These are phyloP conservation scores for Zaprionus gabonicus DNA, from an alignment of 1,140 invertebrate species.

Conservation along the genomic window DNA sequence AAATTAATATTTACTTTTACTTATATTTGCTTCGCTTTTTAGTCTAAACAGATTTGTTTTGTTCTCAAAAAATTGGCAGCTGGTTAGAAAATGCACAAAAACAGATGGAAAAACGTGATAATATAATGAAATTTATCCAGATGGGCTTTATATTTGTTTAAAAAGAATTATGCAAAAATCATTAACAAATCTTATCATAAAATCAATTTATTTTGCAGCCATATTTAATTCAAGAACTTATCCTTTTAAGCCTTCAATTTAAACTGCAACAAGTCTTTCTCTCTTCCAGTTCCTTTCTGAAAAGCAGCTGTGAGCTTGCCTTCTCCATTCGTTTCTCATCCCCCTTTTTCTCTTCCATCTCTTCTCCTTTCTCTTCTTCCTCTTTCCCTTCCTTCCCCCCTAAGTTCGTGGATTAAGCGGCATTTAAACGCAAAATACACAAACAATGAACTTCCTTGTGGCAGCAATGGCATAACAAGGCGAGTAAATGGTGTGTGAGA, in stretches of 20 bases:
- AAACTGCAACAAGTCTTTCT: neutral
- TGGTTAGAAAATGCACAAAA: too few species aligned
- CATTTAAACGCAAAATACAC: slow-evolving; percentile 60
- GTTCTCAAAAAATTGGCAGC: too few species aligned
- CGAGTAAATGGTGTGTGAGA: neutral
- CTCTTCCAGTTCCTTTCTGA: too few species aligned
- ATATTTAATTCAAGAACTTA: neutral
- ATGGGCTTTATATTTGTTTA: too few species aligned
- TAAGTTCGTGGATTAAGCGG: slow-evolving; percentile 41
- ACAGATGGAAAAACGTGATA: too few species aligned
- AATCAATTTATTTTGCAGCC: neutral
- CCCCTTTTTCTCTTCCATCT: too few species aligned
- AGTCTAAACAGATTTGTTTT: too few species aligned
- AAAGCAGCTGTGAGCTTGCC: too few species aligned
- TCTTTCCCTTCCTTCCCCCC: neutral
- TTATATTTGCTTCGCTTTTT: too few species aligned
- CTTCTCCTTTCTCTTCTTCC: too few species aligned
- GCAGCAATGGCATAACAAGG: slow-evolving; percentile 35
- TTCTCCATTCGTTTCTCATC: too few species aligned
- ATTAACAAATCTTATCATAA: neutral
- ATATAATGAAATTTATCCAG: rapidly evolving
- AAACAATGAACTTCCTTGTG: slow-evolving; percentile 45
- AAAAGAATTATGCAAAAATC: neutral
- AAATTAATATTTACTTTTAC: too few species aligned
- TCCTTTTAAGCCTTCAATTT: neutral